Percentiles rank a stretch among this genome's conserved stretches.
Conservation (phyloP, 2,888 invertebrate genomes). For the Meghimatium bilineatum region DNA sequence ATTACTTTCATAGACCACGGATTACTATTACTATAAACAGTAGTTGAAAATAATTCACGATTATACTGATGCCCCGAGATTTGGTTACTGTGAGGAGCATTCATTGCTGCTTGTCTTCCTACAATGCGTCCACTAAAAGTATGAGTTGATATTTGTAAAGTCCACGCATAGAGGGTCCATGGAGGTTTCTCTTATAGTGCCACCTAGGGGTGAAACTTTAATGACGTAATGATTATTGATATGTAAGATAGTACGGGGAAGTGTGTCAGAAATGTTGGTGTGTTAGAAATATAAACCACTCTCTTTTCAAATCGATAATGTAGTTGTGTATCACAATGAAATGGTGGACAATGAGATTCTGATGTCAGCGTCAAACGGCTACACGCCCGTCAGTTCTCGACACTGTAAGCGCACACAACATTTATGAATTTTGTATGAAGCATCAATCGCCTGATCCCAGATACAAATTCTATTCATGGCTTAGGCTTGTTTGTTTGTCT, state of each 20-base stretch:
- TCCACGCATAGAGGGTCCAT: too few relatives aligned
- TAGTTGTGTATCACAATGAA: not conserved
- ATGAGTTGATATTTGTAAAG: not conserved
- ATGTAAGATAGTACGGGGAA: not conserved
- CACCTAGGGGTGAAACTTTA: too few relatives aligned
- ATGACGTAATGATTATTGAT: not conserved
- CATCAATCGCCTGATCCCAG: not conserved
- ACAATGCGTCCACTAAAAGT: not conserved
- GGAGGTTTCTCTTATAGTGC: too few relatives aligned
- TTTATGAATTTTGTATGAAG: not conserved
- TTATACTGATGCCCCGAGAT: not conserved
- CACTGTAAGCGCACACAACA: not conserved
- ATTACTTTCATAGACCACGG: not conserved
- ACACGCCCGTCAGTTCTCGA: not conserved
- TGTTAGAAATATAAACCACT: not conserved
- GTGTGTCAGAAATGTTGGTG: not conserved
- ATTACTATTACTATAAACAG: not conserved
- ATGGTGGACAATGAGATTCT: not conserved
- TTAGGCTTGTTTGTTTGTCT: not conserved
- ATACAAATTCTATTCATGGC: not conserved
- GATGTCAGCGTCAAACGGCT: not conserved
- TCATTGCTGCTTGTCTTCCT: not conserved
- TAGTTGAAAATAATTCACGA: not conserved
- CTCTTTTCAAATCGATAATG: conserved; percentile 5
- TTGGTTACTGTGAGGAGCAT: not conserved